phyloP scores from a whole-genome alignment of 2,888 invertebrate genomes.

The Eristalis intricaria region DNA sequence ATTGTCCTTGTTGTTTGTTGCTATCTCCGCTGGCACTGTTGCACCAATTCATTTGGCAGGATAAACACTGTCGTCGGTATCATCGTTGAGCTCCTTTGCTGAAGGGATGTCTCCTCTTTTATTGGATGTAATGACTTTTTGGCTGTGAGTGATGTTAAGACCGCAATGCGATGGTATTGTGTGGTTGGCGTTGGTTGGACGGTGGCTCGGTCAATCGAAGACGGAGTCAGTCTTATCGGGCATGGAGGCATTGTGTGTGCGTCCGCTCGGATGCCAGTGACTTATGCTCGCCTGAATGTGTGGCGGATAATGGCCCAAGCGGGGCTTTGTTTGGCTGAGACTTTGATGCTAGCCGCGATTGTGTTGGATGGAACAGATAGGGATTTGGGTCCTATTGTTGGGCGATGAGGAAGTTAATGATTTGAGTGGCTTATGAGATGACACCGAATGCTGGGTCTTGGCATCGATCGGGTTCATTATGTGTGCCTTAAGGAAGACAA shows the following conservation, averaged over 20 bases:
- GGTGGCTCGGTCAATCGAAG: constrained; percentile 23
- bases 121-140: constrained; percentile 70
- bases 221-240: constrained; percentile 23
- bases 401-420: constrained; percentile 5
- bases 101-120: constrained; percentile 46
- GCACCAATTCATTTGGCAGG: constrained; percentile 59
- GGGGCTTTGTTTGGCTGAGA: constrained; percentile 13
- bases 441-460: neutral
- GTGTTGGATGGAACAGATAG: constrained; percentile 34
- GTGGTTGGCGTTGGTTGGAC: neutral
- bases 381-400: constrained; percentile 18
- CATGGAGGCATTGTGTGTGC: constrained; percentile 29
- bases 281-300: constrained; percentile 49
- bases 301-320: constrained; percentile 23
- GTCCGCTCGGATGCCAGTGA: constrained; percentile 38
- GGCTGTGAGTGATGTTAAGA: constrained; percentile 47
- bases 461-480: neutral
- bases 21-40: constrained; percentile 28
- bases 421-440: neutral
- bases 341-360: constrained; percentile 52
- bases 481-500: constrained; percentile 6
- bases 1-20: neutral
- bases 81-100: constrained; percentile 29
- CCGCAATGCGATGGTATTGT: constrained; percentile 37
- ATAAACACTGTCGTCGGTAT: constrained; percentile 65